A percentile compares a stretch with the other conserved stretches of the same genome.
phyloP scores from a whole-genome alignment of 2,797 vertebrate genomes.

The Vultur gryphus region DNA sequence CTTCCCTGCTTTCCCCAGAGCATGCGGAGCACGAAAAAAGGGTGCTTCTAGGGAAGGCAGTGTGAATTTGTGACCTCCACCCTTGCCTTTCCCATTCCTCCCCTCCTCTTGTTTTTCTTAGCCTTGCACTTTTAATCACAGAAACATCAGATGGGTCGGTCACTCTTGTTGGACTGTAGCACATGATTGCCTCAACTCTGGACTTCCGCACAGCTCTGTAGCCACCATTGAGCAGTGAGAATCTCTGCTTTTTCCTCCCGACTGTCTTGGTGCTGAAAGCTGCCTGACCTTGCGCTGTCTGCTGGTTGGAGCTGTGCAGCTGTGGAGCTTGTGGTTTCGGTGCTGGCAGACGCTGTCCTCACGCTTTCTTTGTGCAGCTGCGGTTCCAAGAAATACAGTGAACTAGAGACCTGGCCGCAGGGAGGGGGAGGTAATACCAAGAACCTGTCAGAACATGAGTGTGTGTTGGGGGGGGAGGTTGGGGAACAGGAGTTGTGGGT shows the following conservation, averaged over 20 bases:
- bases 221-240: neutral
- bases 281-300: neutral
- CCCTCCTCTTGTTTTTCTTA: neutral
- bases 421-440: conserved; percentile 44
- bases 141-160: neutral
- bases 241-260: neutral
- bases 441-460: conserved; percentile 36
- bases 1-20: neutral
- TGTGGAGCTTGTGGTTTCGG: conserved; percentile 35
- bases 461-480: neutral
- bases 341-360: conserved; percentile 18
- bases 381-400: conserved; percentile 69
- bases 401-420: neutral
- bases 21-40: neutral
- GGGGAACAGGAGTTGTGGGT: neutral
- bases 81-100: neutral
- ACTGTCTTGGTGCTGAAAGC: neutral
- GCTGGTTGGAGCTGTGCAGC: neutral
- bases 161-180: neutral
- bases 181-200: neutral
- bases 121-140: neutral
- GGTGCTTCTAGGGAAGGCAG: neutral
- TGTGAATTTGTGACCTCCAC: neutral
- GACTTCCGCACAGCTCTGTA: neutral
- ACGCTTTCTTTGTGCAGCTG: conserved; percentile 50